Evolutionary conservation across 2,113 vertebrate species (phyloP).

Genomic region (Phaethornis superciliosus): DNA sequence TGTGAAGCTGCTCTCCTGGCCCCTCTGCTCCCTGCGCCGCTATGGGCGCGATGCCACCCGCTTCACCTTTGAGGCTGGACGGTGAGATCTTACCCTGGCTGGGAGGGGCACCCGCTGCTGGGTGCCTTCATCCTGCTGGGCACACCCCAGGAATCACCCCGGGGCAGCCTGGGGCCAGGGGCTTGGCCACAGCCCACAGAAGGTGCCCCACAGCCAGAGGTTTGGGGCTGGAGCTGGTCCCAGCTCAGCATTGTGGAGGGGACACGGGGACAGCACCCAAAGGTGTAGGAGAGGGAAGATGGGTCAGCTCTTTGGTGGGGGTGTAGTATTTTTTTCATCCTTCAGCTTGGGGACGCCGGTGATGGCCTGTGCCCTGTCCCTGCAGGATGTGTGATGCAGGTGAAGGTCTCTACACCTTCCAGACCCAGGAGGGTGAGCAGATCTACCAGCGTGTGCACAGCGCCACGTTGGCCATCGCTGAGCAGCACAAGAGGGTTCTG

Average conservation of each 20-base stretch:
- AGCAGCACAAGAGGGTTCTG: slow-evolving; percentile 93
- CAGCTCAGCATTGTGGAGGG: background rate
- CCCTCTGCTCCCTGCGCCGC: slow-evolving; percentile 91
- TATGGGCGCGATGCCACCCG: slow-evolving; percentile 91
- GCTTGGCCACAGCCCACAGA: background rate
- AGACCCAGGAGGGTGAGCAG: slow-evolving; percentile 94
- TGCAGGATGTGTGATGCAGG: slow-evolving; percentile 92
- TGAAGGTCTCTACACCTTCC: slow-evolving; percentile 97
- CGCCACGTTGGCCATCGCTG: slow-evolving; percentile 90
- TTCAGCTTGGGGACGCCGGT: background rate
- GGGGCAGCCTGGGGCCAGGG: background rate
- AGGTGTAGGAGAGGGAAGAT: background rate
- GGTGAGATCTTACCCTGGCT: slow-evolving; percentile 71
- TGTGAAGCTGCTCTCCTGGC: slow-evolving; percentile 93
- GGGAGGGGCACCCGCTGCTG: rapidly evolving
- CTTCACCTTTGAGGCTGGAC: slow-evolving; percentile 94
- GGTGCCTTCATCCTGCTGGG: background rate
- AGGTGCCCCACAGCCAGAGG: rapidly evolving
- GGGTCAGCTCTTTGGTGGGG: background rate
- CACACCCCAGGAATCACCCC: background rate
- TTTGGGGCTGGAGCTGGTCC: background rate
- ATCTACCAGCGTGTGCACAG: slow-evolving; percentile 97
- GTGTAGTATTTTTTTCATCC: background rate
- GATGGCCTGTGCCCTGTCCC: background rate
- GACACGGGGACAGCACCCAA: background rate